Conservation (phyloP, 2,113 vertebrate genomes). For the Xerus inauris region DNA sequence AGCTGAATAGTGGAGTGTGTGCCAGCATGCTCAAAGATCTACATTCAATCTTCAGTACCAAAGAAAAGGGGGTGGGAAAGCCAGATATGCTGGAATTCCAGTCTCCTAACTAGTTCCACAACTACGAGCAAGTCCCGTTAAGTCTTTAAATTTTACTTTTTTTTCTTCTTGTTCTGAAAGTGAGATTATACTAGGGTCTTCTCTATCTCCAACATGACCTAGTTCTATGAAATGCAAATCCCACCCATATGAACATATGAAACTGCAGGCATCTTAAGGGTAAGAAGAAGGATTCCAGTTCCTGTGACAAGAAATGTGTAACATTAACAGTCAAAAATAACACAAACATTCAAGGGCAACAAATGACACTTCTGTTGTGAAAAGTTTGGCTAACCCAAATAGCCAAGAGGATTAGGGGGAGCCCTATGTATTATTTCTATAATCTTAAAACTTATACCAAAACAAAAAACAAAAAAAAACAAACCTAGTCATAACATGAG, state of each 20-base stretch:
- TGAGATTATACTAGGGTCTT: neutral
- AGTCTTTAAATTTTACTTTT: neutral
- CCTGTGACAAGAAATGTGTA: neutral
- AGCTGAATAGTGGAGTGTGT: neutral
- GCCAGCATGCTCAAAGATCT: neutral
- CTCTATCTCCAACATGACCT: neutral
- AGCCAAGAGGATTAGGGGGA: neutral
- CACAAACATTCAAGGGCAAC: neutral
- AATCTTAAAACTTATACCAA: neutral
- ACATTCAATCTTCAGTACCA: neutral
- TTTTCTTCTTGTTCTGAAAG: neutral
- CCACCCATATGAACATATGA: neutral
- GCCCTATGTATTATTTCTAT: neutral
- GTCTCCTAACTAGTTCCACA: neutral
- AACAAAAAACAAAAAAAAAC: neutral
- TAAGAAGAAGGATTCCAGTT: neutral
- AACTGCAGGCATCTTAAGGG: neutral
- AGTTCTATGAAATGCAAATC: neutral
- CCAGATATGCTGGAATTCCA: neutral
- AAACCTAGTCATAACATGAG: neutral
- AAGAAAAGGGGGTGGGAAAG: neutral
- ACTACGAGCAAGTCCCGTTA: neutral
- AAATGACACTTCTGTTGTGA: neutral
- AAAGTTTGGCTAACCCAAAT: constrained; percentile 19
- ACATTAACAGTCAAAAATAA: constrained; percentile 39